Evolutionary conservation across 2,113 vertebrate genomes (phyloP).

Genomic region (Ursus arctos): DNA sequence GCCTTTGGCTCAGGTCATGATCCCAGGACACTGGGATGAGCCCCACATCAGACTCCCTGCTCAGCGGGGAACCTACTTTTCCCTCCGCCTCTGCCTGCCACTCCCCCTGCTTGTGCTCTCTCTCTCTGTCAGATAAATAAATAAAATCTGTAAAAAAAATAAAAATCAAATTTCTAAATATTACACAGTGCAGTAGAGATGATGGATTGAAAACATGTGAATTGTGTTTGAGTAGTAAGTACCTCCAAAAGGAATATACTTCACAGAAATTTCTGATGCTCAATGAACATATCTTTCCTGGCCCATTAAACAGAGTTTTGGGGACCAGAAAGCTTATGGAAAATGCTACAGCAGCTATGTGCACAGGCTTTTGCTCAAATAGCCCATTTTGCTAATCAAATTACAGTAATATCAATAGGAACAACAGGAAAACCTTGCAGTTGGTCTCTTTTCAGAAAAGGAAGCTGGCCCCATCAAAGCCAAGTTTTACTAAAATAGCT

Average conservation of each 20-base stretch:
- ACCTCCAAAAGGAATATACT: background rate
- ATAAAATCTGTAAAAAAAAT: no score
- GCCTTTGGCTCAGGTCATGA: no score
- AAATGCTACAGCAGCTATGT: background rate
- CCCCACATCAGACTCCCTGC: no score
- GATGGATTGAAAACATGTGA: background rate
- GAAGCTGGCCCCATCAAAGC: background rate
- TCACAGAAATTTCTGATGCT: no score
- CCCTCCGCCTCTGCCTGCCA: no score
- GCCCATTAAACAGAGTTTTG: background rate
- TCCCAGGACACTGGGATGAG: no score
- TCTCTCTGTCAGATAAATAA: no score
- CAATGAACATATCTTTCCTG: background rate
- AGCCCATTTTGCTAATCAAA: constrained; percentile 38
- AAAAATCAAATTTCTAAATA: background rate
- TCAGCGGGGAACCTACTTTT: no score
- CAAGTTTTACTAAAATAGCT: constrained; percentile 49
- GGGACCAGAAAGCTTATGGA: background rate
- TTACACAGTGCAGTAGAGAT: background rate
- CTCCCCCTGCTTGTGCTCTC: no score
- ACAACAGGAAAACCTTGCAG: background rate
- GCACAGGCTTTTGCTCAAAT: background rate
- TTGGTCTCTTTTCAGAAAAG: constrained; percentile 44
- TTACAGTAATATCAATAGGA: constrained; percentile 7
- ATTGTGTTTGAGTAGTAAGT: background rate